Percentiles rank a stretch among this genome's conserved stretches.
phyloP scores from a whole-genome alignment of 2,888 invertebrate species.

The Cataglyphis altisquamis region DNA sequence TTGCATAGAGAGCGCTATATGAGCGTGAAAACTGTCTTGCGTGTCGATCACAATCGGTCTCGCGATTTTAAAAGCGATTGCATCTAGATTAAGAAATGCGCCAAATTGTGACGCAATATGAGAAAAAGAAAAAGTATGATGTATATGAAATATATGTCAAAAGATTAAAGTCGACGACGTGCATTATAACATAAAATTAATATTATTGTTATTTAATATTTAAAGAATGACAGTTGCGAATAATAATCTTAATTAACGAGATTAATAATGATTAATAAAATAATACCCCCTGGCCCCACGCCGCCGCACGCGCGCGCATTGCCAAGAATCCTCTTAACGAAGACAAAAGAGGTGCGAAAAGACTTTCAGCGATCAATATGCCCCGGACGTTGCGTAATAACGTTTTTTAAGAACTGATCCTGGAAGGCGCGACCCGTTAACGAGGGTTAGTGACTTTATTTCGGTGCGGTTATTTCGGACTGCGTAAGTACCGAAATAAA shows the following conservation, averaged over 20 bases:
- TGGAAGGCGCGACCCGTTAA: constrained; percentile 62
- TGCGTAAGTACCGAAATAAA: constrained; percentile 63
- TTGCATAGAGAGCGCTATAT: not conserved
- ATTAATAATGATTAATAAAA: constrained; percentile 20
- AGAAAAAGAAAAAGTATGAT: not conserved
- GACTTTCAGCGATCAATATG: constrained; percentile 12
- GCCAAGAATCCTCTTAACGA: constrained; percentile 11
- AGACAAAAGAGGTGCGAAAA: constrained; percentile 11
- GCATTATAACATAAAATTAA: not conserved
- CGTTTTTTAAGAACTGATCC: constrained; percentile 47
- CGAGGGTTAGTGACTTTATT: constrained; percentile 71
- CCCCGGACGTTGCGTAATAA: constrained; percentile 61
- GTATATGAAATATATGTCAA: not conserved
- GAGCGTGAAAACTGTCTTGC: constrained; percentile 2
- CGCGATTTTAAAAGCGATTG: not conserved
- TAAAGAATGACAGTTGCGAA: not conserved
- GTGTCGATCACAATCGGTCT: constrained; percentile 33
- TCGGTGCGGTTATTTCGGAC: constrained; percentile 67
- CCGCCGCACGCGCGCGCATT: not conserved
- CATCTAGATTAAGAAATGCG: constrained; percentile 17
- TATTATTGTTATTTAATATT: not conserved
- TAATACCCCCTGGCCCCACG: too few relatives aligned
- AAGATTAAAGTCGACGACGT: not conserved
- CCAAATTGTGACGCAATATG: not conserved
- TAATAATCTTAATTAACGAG: not conserved